Evolutionary conservation across 2,113 vertebrate genomes (phyloP), one percentile per base, ranked within the genome.

Genomic region (Pitta sordida): DNA sequence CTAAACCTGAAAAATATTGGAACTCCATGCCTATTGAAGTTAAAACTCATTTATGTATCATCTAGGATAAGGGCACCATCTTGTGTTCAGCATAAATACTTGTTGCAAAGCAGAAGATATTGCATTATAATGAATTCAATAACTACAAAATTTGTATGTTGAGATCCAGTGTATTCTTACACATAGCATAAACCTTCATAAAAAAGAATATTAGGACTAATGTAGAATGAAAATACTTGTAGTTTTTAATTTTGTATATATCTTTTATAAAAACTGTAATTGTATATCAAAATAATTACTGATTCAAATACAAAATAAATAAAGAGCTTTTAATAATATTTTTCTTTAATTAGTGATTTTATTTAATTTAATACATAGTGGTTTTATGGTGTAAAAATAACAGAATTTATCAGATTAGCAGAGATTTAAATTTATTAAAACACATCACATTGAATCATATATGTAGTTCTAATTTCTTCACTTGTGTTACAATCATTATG

Each of bases 41-140:
- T 52, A 55, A n/a, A n/a, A 67, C 1, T 0, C 10, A 9, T 11
- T 63, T 69, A 34, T 46, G 1, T 32, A 36, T 93, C 30, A 53
- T 71, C 70, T 71, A 74, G 89, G 65, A 55, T 68, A 80, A 95
- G 91, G 69, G 96, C 95, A 91, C 96, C 97, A 95, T 88, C 97
- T 96, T 96, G 95, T 91, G 97, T 94, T 89, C 87, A 90, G 9
- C 53, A n/a, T 56, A 68, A 82, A 82, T 26, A 82, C 15, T 36
- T 69, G 29, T 53, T 93, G 32, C 9, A 60, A 88, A 62, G 7
- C 29, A 52, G 15, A 49, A 19, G 18, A 34, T 3, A 1, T 26
- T 76, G 5, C 23, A 12, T 41, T 80, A 36, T 11, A 36, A 51
- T 53, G 16, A 80, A 77, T 86, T 76, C 6, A 43, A 29, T 51